Evolutionary conservation across 1,140 invertebrate species (phyloP), one percentile per base, ranked within the genome.

Genomic region (Pomacea maculata): DNA sequence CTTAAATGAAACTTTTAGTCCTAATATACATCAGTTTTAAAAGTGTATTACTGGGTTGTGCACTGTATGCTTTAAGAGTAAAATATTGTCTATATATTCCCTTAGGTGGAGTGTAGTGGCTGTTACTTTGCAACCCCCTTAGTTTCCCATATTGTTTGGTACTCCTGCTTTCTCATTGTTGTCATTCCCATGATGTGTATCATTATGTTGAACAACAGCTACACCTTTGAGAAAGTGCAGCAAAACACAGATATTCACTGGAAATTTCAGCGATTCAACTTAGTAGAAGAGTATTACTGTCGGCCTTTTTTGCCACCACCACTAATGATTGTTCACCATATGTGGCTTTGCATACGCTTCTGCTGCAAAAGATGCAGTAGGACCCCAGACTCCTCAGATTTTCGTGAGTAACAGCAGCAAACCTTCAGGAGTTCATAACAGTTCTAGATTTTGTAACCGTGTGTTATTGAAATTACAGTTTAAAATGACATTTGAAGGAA

Each of bases 261-360:
- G 91, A 88, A 90, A 80, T 93, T 89, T 83, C 91, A 92, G 82
- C 87, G 92, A 65, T 92, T 91, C 83, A 84, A 85, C 17, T 85
- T 92, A 77, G 87, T 92, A 80, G 80, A 88, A 54, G 92, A 93
- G 83, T 93, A 91, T 82, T 89, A 90, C 76, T 83, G 88, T 25
- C 87, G 90, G 73, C 92, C 92, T 0, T 83, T 86, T 2, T 85
- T 93, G n/a, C 88, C 91, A 1, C 89, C 92, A 19, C 92, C 92
- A 12, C 83, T 92, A 19, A 91, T 92, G 67, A 75, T 92, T 3
- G 63, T 92, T 55, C 86, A 83, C 45, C 89, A 92, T 81, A 14
- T 91, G 9, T 85, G 71, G 71, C 80, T 86, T 73, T 68, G 88
- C 45, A 12, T 86, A 57, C 82, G 79, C 55, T 83, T 74, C 78